These are phyloP conservation scores for Yponomeuta cagnagella DNA, from an alignment of 2,888 invertebrate species.

Conservation along the genomic window DNA sequence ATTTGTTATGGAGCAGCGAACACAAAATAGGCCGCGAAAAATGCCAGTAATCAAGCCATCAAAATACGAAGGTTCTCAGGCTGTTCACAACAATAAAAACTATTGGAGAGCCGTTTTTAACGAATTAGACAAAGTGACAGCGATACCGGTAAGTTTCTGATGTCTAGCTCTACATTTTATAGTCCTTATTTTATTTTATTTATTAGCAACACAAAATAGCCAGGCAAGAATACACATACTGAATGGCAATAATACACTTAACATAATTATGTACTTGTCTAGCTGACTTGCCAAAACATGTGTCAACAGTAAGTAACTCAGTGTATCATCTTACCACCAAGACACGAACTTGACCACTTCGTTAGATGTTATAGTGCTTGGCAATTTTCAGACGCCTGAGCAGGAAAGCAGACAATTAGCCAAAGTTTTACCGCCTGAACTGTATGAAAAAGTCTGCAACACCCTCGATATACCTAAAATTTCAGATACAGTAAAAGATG, in stretches of 20 bases:
- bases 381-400: conserved; percentile 35
- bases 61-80: conserved; percentile 41
- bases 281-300: no score
- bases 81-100: conserved; percentile 45
- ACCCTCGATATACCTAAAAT: conserved; percentile 44
- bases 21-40: conserved; percentile 37
- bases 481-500: conserved; percentile 18
- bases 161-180: not conserved
- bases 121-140: conserved; percentile 31
- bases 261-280: no score
- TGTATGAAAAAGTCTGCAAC: conserved; percentile 55
- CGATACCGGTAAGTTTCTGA: conserved; percentile 30
- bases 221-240: no score
- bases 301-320: no score
- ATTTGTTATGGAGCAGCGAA: not conserved
- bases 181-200: no score
- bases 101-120: conserved; percentile 55
- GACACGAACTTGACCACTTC: no score
- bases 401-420: conserved; percentile 41
- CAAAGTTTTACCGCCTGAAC: conserved; percentile 47
- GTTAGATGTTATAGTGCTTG: not conserved
- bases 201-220: no score
- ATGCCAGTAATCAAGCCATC: conserved; percentile 45
- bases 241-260: no score
- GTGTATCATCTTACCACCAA: no score